phyloP scores from a whole-genome alignment of 2,888 invertebrate genomes.

The Minunthozetes semirufus region DNA sequence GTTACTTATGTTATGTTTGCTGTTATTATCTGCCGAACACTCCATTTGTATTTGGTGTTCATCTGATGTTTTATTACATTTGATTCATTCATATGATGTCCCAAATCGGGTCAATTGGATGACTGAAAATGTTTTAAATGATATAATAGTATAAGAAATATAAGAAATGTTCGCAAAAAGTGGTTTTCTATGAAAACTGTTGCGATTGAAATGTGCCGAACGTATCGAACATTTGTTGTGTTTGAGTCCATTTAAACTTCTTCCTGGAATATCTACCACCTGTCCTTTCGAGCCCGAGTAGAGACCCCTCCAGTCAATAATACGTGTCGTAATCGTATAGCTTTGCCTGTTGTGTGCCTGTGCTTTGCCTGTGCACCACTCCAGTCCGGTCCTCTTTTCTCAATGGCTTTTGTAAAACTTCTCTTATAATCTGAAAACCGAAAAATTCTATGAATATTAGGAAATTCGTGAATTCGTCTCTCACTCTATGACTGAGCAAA shows the following conservation, averaged over 20 bases:
- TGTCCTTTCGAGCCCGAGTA: not conserved
- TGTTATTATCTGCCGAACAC: not conserved
- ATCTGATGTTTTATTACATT: not conserved
- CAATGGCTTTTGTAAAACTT: not conserved
- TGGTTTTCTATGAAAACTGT: not conserved
- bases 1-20: not conserved
- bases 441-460: constrained; percentile 16
- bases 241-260: not conserved
- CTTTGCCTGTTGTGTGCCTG: not conserved
- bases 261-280: constrained; percentile 31
- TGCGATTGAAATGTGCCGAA: not conserved
- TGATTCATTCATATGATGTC: not conserved
- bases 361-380: not conserved
- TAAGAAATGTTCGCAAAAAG: not conserved
- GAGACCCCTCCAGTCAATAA: not conserved
- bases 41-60: not conserved
- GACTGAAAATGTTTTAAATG: not conserved
- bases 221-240: constrained; percentile 13
- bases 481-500: no score
- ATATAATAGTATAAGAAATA: not conserved
- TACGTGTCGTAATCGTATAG: constrained; percentile 20
- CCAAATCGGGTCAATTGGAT: constrained; percentile 24
- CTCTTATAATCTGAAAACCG: no score
- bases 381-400: not conserved
- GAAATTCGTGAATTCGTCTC: not conserved